Evolutionary conservation across 2,888 invertebrate species (phyloP).

Genomic region (Chaetoderma sp.): DNA sequence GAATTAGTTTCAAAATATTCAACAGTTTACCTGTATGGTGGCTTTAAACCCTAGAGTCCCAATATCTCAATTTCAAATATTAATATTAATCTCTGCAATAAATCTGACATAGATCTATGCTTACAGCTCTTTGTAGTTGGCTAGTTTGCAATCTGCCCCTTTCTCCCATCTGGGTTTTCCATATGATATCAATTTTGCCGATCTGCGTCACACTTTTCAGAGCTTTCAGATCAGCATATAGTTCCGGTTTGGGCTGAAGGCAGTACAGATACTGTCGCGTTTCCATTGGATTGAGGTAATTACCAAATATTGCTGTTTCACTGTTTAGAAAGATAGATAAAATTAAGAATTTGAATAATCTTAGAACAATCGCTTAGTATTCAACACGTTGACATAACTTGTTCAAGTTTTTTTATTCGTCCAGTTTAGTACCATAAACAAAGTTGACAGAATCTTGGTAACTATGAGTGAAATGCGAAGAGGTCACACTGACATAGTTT

Average conservation of each 20-base stretch:
- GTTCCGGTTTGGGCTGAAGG: slow-evolving; percentile 82
- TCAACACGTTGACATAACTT: too few species aligned
- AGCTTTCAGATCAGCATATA: slow-evolving; percentile 81
- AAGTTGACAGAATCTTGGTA: too few species aligned
- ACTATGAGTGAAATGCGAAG: too few species aligned
- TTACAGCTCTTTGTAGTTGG: slow-evolving; percentile 88
- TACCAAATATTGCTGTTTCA: slow-evolving; percentile 66
- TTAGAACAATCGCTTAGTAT: too few species aligned
- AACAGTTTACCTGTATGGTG: too few species aligned
- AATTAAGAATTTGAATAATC: too few species aligned
- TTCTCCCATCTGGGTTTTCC: slow-evolving; percentile 97
- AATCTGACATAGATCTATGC: slow-evolving; percentile 32
- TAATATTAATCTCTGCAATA: too few species aligned
- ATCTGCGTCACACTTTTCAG: slow-evolving; percentile 75
- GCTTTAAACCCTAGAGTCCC: too few species aligned
- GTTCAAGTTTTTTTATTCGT: background rate
- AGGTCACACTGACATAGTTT: too few species aligned
- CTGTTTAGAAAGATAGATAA: slow-evolving; percentile 35
- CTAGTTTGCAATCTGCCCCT: slow-evolving; percentile 96
- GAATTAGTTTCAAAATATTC: too few species aligned
- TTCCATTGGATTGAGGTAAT: slow-evolving; percentile 84
- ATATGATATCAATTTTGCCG: slow-evolving; percentile 97
- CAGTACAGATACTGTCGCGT: slow-evolving; percentile 96
- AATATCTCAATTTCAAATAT: too few species aligned
- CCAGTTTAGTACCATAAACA: too few species aligned